Evolutionary conservation across 1,140 invertebrate genomes (phyloP), one percentile per base, ranked within the genome.

Genomic region (Varroa destructor): DNA sequence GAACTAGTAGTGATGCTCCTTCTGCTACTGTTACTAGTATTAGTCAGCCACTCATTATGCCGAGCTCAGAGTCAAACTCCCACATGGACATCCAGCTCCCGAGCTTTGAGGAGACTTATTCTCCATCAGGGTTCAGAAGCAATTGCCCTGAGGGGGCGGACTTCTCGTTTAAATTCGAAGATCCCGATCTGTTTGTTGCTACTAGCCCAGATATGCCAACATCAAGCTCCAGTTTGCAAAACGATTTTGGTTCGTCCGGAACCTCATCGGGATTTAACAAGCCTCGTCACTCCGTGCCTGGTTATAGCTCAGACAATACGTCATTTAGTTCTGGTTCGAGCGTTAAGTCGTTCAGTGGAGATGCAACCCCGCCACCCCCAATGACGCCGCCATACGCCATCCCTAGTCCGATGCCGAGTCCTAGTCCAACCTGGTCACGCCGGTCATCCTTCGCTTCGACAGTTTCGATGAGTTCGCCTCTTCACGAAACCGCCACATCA

Each of bases 71-170:
- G 10, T 67, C 61, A 46, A 67, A 67, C 10, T 67, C 61, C 61
- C 61, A 67, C 46, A 25, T 67, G 61, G 61, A 67, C 61, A 67
- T 67, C 12, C 61, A n/a, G 61, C 61, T 67, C 36, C 61, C 61
- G 61, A 67, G 61, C 61, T 67, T 67, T 67, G 61, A 67, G 14
- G 61, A 67, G 61, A 67, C 61, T 2, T 67, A 67, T 46, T 67
- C 61, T 67, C 61, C 61, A 12, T 58, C 57, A 67, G 46, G 61
- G 61, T 67, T 67, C 61, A 67, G 61, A 37, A 67, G 61, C 40
- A 46, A 67, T 67, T 67, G 61, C 61, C 61, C 61, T 40, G 61
- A 67, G 40, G 61, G 61, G 61, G 40, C 14, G 12, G 61, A 67
- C 36, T 67, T 67, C 8, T 67, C 61, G 40, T 67, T 67, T 46